Percentiles rank a stretch among this genome's conserved stretches.
These are phyloP conservation scores for Pogoniulus pusillus DNA, from an alignment of 2,797 vertebrate genomes.

Conservation along the genomic window DNA sequence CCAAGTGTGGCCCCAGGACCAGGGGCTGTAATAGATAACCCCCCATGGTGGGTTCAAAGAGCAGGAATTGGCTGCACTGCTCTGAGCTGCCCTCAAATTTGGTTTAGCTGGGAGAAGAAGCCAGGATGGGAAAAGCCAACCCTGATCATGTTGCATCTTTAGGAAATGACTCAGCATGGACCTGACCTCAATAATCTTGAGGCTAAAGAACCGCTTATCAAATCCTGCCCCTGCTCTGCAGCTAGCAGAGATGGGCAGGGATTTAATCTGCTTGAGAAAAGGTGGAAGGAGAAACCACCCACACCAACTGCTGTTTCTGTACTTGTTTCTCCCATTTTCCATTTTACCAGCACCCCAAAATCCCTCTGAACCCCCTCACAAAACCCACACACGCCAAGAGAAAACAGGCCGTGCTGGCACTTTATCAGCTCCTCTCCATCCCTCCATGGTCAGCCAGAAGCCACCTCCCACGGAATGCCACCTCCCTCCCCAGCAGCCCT, in stretches of 20 bases:
- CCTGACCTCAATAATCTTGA: neutral
- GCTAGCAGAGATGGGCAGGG: neutral
- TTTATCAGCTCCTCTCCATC: neutral
- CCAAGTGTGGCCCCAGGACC: neutral
- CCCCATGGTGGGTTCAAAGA: fast-evolving
- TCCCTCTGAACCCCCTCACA: neutral
- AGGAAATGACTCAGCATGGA: neutral
- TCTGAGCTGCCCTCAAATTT: neutral
- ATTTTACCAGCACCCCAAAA: neutral
- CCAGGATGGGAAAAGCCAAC: neutral
- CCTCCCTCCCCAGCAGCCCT: neutral
- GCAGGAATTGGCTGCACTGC: neutral
- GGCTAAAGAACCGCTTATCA: fast-evolving
- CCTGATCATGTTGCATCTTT: fast-evolving
- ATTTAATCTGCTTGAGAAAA: fast-evolving
- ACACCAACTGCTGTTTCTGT: neutral
- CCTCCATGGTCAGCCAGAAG: fast-evolving
- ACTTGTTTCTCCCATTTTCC: neutral
- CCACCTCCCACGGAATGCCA: neutral
- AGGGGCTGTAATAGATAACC: neutral
- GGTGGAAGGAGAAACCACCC: fast-evolving
- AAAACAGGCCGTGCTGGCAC: neutral
- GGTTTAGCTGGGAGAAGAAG: neutral
- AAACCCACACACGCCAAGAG: fast-evolving
- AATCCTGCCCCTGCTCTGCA: neutral